Evolutionary conservation across 2,888 invertebrate genomes (phyloP).

Genomic region (Meta bourneti): DNA sequence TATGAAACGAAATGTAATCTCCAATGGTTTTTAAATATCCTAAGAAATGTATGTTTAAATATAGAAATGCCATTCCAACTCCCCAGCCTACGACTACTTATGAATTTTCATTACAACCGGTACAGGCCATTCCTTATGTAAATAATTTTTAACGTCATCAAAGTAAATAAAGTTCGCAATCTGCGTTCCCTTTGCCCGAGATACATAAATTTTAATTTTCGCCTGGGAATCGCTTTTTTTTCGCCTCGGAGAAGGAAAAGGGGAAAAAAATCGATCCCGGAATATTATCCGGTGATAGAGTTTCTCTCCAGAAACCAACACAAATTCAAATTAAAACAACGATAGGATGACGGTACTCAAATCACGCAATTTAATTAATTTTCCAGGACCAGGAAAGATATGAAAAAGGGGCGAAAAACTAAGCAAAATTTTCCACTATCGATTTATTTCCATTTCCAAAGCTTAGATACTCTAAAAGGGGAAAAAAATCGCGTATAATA

Average conservation of each 20-base stretch:
- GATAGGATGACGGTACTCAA: constrained; percentile 21
- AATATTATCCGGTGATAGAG: constrained; percentile 44
- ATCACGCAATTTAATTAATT: constrained; percentile 62
- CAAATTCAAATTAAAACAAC: constrained; percentile 57
- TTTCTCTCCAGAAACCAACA: constrained; percentile 25
- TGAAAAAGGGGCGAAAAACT: constrained; percentile 10
- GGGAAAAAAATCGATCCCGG: constrained; percentile 32
- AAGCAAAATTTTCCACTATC: constrained; percentile 10
- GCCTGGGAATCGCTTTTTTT: not conserved
- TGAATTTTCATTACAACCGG: constrained; percentile 43
- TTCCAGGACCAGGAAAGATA: not conserved
- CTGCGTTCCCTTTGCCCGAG: constrained; percentile 2
- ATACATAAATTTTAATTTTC: constrained; percentile 61
- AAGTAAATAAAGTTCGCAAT: constrained; percentile 47
- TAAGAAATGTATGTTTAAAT: constrained; percentile 6
- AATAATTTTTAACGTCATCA: constrained; percentile 43
- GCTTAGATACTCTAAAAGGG: not conserved
- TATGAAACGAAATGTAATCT: not conserved
- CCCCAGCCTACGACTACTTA: not conserved
- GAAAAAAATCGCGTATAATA: constrained; percentile 1
- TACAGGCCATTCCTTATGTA: not conserved
- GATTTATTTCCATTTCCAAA: constrained; percentile 36
- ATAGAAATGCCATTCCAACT: constrained; percentile 20
- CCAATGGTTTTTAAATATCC: not conserved
- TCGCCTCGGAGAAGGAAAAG: not conserved